These are phyloP conservation scores for Columba janthina DNA, from an alignment of 2,113 vertebrate species.

Conservation along the genomic window DNA sequence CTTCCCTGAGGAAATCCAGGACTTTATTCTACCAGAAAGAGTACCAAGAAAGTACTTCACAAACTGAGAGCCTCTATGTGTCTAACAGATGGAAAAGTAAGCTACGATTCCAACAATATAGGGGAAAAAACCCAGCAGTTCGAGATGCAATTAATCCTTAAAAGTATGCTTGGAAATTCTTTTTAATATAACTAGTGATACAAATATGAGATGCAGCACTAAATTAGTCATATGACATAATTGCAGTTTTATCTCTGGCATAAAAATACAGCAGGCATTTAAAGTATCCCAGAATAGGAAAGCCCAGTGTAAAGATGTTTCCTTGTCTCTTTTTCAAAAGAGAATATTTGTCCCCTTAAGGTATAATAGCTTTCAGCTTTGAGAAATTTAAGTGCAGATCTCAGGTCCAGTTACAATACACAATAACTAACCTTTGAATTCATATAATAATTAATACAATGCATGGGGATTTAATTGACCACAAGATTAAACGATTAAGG, in stretches of 20 bases:
- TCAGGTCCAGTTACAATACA: background rate
- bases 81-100: constrained; percentile 58
- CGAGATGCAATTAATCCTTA: constrained; percentile 7
- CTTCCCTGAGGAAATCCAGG: constrained; percentile 51
- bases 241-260: background rate
- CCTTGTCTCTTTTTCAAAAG: background rate
- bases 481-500: constrained; percentile 48
- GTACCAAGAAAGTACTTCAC: constrained; percentile 38
- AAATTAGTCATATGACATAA: background rate
- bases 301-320: background rate
- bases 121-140: background rate
- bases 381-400: background rate
- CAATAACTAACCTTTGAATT: constrained; percentile 37
- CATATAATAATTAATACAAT: constrained; percentile 48
- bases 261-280: background rate
- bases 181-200: background rate
- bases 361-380: background rate
- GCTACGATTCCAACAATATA: background rate
- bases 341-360: background rate
- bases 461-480: constrained; percentile 46
- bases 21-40: constrained; percentile 56
- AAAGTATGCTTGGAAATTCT: background rate
- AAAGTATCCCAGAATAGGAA: background rate
- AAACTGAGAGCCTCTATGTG: constrained; percentile 13
- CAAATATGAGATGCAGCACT: background rate